A percentile compares a stretch with the other conserved stretches of the same genome.
Evolutionary conservation across 1,140 invertebrate genomes (phyloP).

Genomic region (Andrena cerasifolii): DNA sequence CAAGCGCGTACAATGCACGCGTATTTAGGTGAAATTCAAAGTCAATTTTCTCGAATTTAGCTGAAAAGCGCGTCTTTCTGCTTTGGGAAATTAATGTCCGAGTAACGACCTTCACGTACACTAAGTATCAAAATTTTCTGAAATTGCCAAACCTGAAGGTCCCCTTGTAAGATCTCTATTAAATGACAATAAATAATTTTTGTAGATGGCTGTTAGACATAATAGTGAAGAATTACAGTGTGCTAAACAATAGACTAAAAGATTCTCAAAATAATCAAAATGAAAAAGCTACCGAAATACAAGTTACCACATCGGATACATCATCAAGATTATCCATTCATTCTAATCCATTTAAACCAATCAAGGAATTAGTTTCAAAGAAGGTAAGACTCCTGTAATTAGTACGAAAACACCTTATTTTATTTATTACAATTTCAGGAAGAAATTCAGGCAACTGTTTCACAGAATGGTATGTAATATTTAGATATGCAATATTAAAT

Average conservation of each 20-base stretch:
- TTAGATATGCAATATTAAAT: neutral
- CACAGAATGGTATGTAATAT: constrained; percentile 55
- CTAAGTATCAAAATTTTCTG: too few species aligned
- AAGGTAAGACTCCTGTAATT: constrained; percentile 37
- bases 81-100: too few species aligned
- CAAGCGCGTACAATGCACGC: too few species aligned
- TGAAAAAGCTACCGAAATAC: constrained; percentile 33
- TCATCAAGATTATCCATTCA: constrained; percentile 63
- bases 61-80: too few species aligned
- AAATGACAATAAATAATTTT: constrained; percentile 34
- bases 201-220: constrained; percentile 78
- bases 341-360: constrained; percentile 75
- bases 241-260: constrained; percentile 72
- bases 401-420: constrained; percentile 1
- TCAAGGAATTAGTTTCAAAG: constrained; percentile 64
- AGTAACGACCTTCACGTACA: too few species aligned
- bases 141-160: too few species aligned
- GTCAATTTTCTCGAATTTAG: too few species aligned
- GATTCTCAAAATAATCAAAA: constrained; percentile 37
- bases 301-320: constrained; percentile 48
- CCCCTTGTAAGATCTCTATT: neutral
- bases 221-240: constrained; percentile 74
- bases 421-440: constrained; percentile 51
- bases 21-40: too few species aligned
- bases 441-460: constrained; percentile 14